Percentiles rank a stretch among this genome's conserved stretches.
Conservation (phyloP, 2,888 invertebrate genomes). For the Elgonia sp. region DNA sequence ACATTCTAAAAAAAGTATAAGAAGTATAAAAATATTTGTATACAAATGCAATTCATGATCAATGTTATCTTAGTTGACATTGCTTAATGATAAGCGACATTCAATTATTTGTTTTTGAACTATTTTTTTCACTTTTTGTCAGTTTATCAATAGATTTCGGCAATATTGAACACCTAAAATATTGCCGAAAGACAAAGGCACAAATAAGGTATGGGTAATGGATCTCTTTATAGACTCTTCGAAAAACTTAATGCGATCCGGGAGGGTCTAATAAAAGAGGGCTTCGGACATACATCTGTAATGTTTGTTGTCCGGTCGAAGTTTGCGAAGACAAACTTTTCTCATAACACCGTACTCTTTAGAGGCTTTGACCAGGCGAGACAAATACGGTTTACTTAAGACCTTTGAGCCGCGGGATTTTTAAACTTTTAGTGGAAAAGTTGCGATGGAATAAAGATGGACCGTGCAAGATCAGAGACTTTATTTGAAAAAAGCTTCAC, state of each 20-base stretch:
- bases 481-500: slow-evolving; percentile 8
- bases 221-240: slow-evolving; percentile 16
- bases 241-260: slow-evolving; percentile 22
- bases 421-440: slow-evolving; percentile 47
- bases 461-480: slow-evolving; percentile 2
- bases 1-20: too few species aligned
- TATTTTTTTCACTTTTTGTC: too few species aligned
- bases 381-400: slow-evolving; percentile 56
- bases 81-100: too few species aligned
- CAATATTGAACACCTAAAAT: background rate
- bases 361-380: slow-evolving; percentile 43
- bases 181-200: slow-evolving; percentile 4
- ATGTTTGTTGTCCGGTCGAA: slow-evolving; percentile 60
- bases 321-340: slow-evolving; percentile 60
- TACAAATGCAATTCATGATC: too few species aligned
- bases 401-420: slow-evolving; percentile 22
- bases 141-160: too few species aligned
- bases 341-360: slow-evolving; percentile 49
- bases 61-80: too few species aligned
- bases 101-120: too few species aligned
- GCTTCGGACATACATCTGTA: slow-evolving; percentile 23
- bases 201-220: slow-evolving; percentile 21
- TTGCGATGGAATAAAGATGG: slow-evolving; percentile 31
- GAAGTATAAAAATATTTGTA: too few species aligned
- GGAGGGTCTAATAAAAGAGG: slow-evolving; percentile 39